These are phyloP conservation scores for Galagoides demidoff DNA, from an alignment of 2,797 vertebrate species.

Conservation along the genomic window DNA sequence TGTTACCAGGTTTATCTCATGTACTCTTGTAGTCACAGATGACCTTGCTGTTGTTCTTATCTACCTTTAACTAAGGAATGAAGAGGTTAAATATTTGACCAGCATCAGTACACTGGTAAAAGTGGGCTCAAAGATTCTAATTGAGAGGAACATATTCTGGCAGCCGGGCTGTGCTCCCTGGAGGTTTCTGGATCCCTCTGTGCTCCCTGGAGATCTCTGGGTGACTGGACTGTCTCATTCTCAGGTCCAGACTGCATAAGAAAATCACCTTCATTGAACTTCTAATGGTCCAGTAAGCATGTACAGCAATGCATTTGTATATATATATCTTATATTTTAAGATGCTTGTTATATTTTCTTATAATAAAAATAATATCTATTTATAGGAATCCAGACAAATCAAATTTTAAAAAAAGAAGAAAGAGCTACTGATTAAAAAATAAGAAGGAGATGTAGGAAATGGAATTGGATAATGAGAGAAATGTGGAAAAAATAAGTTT, in stretches of 20 bases:
- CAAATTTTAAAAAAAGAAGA: background rate
- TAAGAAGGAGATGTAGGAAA: background rate
- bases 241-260: fast-evolving
- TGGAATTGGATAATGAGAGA: background rate
- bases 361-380: background rate
- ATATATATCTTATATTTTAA: background rate
- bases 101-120: no score
- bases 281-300: fast-evolving
- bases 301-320: fast-evolving
- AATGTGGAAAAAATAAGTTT: background rate
- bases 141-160: background rate
- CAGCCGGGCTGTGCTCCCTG: fast-evolving
- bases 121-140: background rate
- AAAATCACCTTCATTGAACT: background rate
- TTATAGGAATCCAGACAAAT: background rate
- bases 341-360: background rate
- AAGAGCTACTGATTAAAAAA: background rate
- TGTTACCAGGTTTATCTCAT: background rate
- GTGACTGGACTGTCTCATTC: fast-evolving
- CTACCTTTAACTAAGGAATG: background rate
- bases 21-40: fast-evolving
- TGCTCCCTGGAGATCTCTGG: fast-evolving
- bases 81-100: background rate
- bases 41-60: background rate
- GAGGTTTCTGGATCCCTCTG: background rate